These are phyloP conservation scores for Pristionchus japonicus DNA, from an alignment of 2,888 invertebrate species.

Conservation along the genomic window DNA sequence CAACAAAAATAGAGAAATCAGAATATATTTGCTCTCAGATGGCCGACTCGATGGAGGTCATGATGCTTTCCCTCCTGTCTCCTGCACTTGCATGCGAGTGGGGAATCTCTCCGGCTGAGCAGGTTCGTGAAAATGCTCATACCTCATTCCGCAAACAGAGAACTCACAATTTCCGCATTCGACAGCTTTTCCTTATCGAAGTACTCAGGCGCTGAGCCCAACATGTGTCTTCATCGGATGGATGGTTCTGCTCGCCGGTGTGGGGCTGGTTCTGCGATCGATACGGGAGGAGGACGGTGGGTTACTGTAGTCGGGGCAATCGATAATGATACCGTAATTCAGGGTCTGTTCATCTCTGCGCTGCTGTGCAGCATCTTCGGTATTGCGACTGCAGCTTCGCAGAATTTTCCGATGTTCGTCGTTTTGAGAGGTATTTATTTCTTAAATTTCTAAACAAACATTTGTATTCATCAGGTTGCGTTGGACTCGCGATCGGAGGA, in stretches of 20 bases:
- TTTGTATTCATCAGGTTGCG: conserved; percentile 74
- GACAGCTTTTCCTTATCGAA: no score
- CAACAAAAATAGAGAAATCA: no score
- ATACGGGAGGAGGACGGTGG: conserved; percentile 58
- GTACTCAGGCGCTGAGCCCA: conserved; percentile 91
- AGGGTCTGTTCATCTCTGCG: conserved; percentile 91
- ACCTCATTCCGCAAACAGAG: neutral
- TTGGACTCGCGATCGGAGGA: conserved; percentile 95
- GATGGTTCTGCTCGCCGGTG: conserved; percentile 94
- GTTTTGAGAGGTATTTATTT: conserved; percentile 82
- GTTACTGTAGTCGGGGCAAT: neutral
- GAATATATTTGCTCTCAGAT: no score
- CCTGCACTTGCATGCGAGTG: conserved; percentile 94
- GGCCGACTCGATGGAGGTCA: conserved; percentile 98
- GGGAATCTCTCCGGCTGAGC: conserved; percentile 82
- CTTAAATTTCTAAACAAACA: neutral
- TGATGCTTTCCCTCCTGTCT: conserved; percentile 90
- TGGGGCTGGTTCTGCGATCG: conserved; percentile 92
- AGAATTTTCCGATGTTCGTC: conserved; percentile 90
- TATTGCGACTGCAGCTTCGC: conserved; percentile 89
- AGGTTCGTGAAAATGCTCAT: neutral
- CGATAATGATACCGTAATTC: conserved; percentile 55
- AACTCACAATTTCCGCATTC: conserved; percentile 77
- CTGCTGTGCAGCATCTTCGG: conserved; percentile 91
- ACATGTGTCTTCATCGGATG: conserved; percentile 94